Evolutionary conservation across 2,888 invertebrate species (phyloP), one percentile per base, ranked within the genome.

Genomic region (Charanyca ferruginea): DNA sequence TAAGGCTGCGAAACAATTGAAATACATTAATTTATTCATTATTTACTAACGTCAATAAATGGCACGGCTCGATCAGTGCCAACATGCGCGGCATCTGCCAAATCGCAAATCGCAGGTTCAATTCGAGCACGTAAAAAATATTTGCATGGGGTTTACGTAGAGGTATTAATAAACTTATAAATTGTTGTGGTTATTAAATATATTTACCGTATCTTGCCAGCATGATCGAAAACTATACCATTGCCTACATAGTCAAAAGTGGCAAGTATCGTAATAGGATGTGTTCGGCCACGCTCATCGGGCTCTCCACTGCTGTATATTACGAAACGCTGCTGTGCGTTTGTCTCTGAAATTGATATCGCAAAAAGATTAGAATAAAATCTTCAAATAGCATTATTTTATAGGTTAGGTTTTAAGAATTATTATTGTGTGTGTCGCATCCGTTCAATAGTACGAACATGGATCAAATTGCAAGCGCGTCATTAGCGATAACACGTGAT

Each of bases 161-260:
- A 38, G 38, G 13, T 16, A 13, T 16, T 16, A 16, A 16, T 35
- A 35, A 0, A 13, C 13, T 13, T 13, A 13, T 13, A 13, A 35
- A 13, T 35, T 32, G 32, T 32, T 32, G 11, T 32, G 11, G 32
- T 9, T 11, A 11, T 11, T 9, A 11, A 1, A 32, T 18, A 35
- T 48, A 58, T 44, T 41, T 75, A 93, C 95, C 95, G 87, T 84
- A 94, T 91, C 85, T 95, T 95, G 6, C 95, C 95, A 22, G 83
- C 61, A 64, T 94, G 93, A 80, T 95, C 95, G 77, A 94, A 94
- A 1, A 95, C 94, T 38, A 95, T 87, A 0, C 94, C 95, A 73
- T 94, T 95, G 45, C 95, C 95, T 32, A 93, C 83, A 79, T 91
- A 91, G 72, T 95, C 95, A 72, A 95, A 94, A 7, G 91, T 91